Percentiles rank a stretch among this genome's conserved stretches.
These are phyloP conservation scores for Harmothoe impar DNA, from an alignment of 2,888 invertebrate species.

Conservation along the genomic window DNA sequence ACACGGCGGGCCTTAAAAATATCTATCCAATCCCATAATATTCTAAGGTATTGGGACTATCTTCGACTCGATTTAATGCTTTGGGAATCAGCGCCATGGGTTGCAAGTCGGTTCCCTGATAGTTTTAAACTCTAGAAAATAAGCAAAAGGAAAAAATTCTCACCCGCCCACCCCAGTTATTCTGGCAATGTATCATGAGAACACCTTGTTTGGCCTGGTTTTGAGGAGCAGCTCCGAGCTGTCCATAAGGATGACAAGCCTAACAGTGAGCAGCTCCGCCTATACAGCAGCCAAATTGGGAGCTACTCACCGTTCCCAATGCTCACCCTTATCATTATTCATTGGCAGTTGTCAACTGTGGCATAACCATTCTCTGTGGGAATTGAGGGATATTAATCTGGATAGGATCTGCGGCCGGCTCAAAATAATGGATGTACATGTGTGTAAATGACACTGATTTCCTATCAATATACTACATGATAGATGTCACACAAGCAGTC, in stretches of 20 bases:
- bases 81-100: no score
- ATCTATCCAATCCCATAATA: no score
- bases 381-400: background rate
- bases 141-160: no score
- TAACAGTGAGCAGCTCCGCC: background rate
- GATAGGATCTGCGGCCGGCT: background rate
- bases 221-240: no score
- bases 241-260: background rate
- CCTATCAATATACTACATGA: background rate
- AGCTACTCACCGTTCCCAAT: background rate
- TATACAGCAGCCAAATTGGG: background rate
- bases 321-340: background rate
- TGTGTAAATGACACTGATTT: background rate
- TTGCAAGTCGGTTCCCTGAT: no score
- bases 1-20: no score
- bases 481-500: background rate
- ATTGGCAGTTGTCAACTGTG: background rate
- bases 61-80: no score
- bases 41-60: no score
- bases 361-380: background rate
- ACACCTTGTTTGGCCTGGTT: no score
- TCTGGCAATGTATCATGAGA: no score
- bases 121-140: no score
- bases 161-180: no score
- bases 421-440: background rate